Conservation (phyloP, 2,888 invertebrate genomes). For the Yponomeuta evonymella region DNA sequence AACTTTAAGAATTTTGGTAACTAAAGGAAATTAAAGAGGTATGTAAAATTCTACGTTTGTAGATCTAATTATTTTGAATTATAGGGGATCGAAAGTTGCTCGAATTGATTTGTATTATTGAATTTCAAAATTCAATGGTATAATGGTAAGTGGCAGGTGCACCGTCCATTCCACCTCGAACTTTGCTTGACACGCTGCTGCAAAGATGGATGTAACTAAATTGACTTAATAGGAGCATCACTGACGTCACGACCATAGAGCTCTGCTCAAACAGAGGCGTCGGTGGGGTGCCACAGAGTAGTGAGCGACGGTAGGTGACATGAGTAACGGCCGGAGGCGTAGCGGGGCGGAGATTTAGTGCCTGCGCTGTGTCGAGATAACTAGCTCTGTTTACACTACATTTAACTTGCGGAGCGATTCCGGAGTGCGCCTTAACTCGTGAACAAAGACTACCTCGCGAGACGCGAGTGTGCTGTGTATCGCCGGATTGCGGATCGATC, state of each 20-base stretch:
- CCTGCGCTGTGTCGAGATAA: conserved; percentile 35
- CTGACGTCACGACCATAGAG: conserved; percentile 27
- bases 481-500: background rate
- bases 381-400: conserved; percentile 67
- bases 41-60: too few relatives aligned
- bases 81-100: too few relatives aligned
- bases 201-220: too few relatives aligned
- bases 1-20: too few relatives aligned
- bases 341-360: conserved; percentile 52
- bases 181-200: too few relatives aligned
- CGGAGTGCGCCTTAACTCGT: conserved; percentile 50
- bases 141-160: too few relatives aligned
- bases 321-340: conserved; percentile 47
- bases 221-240: background rate
- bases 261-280: conserved; percentile 15
- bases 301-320: conserved; percentile 49
- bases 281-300: conserved; percentile 30
- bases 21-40: too few relatives aligned
- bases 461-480: background rate
- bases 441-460: conserved; percentile 15
- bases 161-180: too few relatives aligned
- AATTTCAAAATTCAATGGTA: too few relatives aligned
- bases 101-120: too few relatives aligned
- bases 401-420: conserved; percentile 52
- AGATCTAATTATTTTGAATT: too few relatives aligned